A percentile compares a stretch with the other conserved stretches of the same genome.
Conservation (phyloP, 2,888 invertebrate species). For the Hoplodrina blanda region DNA sequence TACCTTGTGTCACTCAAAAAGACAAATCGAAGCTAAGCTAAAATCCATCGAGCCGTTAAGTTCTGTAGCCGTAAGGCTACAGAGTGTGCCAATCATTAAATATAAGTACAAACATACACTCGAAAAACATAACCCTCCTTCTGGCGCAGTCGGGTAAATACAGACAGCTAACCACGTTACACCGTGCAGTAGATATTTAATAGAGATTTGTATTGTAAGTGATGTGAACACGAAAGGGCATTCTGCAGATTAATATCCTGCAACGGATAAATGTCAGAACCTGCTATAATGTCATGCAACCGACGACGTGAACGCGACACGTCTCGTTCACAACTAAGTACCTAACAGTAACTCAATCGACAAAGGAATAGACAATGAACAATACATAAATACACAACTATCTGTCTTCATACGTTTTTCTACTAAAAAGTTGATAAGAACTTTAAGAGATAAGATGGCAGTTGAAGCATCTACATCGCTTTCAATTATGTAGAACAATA, state of each 20-base stretch:
- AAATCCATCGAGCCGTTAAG: too few relatives aligned
- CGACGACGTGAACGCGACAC: constrained; percentile 49
- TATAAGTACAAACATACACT: too few relatives aligned
- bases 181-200: constrained; percentile 27
- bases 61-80: too few relatives aligned
- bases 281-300: constrained; percentile 54
- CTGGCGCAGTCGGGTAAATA: too few relatives aligned
- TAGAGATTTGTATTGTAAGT: constrained; percentile 31
- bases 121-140: too few relatives aligned
- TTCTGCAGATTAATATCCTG: constrained; percentile 71
- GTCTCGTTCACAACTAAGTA: constrained; percentile 48
- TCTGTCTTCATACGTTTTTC: constrained; percentile 34
- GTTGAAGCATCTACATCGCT: constrained; percentile 25
- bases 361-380: constrained; percentile 46
- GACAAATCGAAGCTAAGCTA: too few relatives aligned
- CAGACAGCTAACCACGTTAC: constrained; percentile 6
- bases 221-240: constrained; percentile 63
- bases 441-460: constrained; percentile 27
- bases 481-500: constrained; percentile 43
- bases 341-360: constrained; percentile 54
- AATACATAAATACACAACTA: constrained; percentile 36
- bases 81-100: too few relatives aligned
- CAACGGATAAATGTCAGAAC: constrained; percentile 60
- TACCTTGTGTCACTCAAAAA: too few relatives aligned
- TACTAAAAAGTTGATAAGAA: constrained; percentile 43